A percentile compares a stretch with the other conserved stretches of the same genome.
Conservation (phyloP, 2,113 vertebrate species). For the Morone saxatilis region DNA sequence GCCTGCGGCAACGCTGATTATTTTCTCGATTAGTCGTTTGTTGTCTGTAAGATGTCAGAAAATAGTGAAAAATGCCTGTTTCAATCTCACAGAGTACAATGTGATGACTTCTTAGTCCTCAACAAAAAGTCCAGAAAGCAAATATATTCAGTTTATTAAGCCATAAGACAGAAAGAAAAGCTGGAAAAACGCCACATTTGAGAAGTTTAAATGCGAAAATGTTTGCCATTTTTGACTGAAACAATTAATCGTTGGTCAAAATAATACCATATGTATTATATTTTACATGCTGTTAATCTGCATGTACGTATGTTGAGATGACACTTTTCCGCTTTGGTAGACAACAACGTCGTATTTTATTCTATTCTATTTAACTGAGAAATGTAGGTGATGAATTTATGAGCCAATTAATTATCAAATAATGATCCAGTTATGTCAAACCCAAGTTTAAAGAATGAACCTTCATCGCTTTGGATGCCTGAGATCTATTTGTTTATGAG, state of each 20-base stretch:
- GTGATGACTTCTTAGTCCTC: background rate
- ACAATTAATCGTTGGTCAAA: too few species aligned
- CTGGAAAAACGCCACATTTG: background rate
- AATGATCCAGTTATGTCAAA: constrained; percentile 5
- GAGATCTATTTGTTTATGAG: background rate
- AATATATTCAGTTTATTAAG: background rate
- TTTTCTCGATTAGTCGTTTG: background rate
- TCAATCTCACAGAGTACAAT: background rate
- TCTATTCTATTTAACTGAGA: background rate
- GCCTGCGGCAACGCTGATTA: constrained; percentile 2
- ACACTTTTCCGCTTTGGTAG: background rate
- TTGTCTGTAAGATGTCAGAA: background rate
- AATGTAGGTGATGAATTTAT: background rate
- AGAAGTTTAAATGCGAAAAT: too few species aligned
- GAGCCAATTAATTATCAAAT: background rate
- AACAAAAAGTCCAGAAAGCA: background rate
- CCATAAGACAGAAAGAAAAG: background rate
- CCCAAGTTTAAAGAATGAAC: background rate
- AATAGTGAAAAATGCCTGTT: background rate
- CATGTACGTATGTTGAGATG: background rate
- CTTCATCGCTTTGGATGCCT: background rate
- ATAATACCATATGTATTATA: too few species aligned
- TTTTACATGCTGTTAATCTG: too few species aligned
- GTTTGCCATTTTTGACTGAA: too few species aligned
- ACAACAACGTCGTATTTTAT: background rate